Base-by-base conservation (phyloP, 2,888 invertebrate species). In the Aspidiotus destructor region DNA sequence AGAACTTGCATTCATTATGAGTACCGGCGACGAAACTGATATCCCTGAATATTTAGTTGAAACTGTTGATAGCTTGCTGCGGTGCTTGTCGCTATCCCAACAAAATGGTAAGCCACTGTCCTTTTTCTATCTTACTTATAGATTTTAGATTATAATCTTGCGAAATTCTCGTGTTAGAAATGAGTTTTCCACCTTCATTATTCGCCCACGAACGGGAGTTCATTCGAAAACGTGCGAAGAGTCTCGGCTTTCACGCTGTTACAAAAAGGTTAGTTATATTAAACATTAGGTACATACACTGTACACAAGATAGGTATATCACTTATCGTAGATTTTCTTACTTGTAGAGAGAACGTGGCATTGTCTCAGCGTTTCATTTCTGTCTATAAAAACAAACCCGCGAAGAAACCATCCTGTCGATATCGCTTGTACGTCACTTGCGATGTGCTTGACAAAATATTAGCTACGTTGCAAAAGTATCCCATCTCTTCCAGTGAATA, bases 41-140 rank as follows among this genome's bases (percentile, higher is more conserved):
- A 16, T 65, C 5, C 42, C 64, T 9, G 64, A 65, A 16, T 42
- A 65, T 65, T 41, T 65, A 5, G 13, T 57, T 6, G 55, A 65
- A 44, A 65, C 64, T 10, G 28, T 65, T 10, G 64, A 65, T 28
- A 57, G 41, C 8, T 57, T 65, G 57, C 64, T 65, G 15, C 55
- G 57, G 15, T 65, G 64, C 42, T 28, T 65, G 57, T 15, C 16
- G 11, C 42, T 65, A 28, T 65, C 64, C 41, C 64, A 65, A 15
- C 64, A 65, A 65, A 65, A 65, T 55, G 64, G 64, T 65, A 42
- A 11, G 11, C n/a, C 8, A 41, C 28, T 60, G 8, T 7, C 16
- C 7, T 17, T 60, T 60, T 9, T 28, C 17, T 17, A 8, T 9
- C 6, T 6, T 9, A 42, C n/a, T 61, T 61, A 41, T n/a, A 17